Evolutionary conservation across 2,888 invertebrate species (phyloP).

Genomic region (Suillia variegata): DNA sequence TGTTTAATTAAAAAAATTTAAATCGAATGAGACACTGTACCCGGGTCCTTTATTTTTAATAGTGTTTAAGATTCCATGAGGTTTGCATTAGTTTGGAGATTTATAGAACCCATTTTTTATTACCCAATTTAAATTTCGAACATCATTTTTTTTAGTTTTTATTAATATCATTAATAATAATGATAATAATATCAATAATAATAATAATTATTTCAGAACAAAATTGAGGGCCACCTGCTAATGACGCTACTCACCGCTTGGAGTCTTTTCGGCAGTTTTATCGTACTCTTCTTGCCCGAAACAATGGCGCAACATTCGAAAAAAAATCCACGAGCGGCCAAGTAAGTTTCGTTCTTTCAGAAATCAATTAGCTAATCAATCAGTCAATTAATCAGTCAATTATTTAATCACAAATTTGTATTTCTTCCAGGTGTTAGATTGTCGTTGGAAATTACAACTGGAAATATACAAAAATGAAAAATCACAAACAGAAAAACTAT

Average conservation of each 20-base stretch:
- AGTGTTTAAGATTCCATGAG: not conserved
- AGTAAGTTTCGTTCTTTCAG: slow-evolving; percentile 31
- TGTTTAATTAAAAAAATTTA: not conserved
- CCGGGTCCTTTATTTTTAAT: not conserved
- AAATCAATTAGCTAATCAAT: no score
- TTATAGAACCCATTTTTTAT: no score
- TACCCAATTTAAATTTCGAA: no score
- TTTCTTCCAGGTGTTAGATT: no score
- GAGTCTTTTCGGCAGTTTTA: slow-evolving; percentile 73
- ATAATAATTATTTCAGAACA: slow-evolving; percentile 64
- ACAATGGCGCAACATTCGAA: slow-evolving; percentile 57
- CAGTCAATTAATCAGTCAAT: no score
- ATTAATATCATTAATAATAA: no score
- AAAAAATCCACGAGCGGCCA: slow-evolving; percentile 36
- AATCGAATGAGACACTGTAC: no score
- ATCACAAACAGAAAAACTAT: slow-evolving; percentile 4
- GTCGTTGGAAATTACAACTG: not conserved
- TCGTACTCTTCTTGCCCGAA: slow-evolving; percentile 78
- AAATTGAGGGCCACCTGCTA: slow-evolving; percentile 70
- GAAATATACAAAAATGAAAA: not conserved
- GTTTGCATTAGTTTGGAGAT: no score
- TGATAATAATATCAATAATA: no score
- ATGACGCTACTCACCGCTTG: slow-evolving; percentile 73
- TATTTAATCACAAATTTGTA: no score
- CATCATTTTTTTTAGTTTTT: no score